Conservation (phyloP, 1,140 invertebrate species). For the Ridgeia piscesae region DNA sequence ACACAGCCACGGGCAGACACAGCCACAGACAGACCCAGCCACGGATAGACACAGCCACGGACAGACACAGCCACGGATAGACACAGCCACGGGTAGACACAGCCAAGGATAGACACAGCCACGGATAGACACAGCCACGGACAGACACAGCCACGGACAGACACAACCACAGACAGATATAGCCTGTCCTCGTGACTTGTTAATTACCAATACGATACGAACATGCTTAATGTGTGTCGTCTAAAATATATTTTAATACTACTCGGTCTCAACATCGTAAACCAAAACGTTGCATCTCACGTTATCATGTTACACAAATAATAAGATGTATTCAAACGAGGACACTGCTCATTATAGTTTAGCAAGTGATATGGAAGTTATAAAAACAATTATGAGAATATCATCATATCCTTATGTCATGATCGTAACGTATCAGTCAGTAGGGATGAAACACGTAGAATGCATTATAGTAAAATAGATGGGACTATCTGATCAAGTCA, state of each 20-base stretch:
- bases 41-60: too few relatives aligned
- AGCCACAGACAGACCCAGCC: too few relatives aligned
- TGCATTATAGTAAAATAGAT: neutral
- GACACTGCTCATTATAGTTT: neutral
- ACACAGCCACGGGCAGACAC: too few relatives aligned
- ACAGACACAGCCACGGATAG: too few relatives aligned
- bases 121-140: too few relatives aligned
- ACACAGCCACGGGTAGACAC: too few relatives aligned
- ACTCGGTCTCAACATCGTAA: neutral
- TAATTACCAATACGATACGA: neutral
- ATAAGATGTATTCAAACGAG: neutral
- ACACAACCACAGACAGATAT: too few relatives aligned
- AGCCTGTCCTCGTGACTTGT: too few relatives aligned
- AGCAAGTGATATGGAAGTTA: neutral
- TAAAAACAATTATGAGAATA: neutral
- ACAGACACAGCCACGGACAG: too few relatives aligned
- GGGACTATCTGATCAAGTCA: neutral
- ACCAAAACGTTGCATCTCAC: neutral
- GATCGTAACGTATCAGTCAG: neutral
- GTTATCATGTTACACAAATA: neutral
- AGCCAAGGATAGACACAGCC: too few relatives aligned
- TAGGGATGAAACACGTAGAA: neutral
- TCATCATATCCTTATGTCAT: neutral
- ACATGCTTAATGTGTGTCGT: neutral
- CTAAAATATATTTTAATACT: neutral